Conservation (phyloP, 2,888 invertebrate species). For the Melinaea marsaeus region DNA sequence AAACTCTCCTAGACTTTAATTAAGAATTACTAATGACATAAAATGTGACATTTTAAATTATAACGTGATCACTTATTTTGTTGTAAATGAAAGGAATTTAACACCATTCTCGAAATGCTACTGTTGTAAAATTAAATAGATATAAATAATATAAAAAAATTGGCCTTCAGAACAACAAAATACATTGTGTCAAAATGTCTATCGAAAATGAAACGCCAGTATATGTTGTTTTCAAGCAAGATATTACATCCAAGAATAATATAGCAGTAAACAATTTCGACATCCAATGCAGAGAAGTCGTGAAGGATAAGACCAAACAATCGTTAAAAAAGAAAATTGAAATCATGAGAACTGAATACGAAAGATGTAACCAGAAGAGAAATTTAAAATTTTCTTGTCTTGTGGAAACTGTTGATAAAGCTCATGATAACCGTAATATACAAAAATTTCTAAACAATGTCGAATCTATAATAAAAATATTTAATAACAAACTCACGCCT, state of each 20-base stretch:
- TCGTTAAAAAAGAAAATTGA: conserved; percentile 28
- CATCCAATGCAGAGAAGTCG: conserved; percentile 16
- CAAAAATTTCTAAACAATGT: conserved; percentile 45
- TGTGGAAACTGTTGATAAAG: conserved; percentile 28
- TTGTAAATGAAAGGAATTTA: too few relatives aligned
- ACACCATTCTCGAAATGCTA: too few relatives aligned
- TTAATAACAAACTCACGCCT: conserved; percentile 34
- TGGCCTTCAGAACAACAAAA: too few relatives aligned
- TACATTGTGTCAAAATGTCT: conserved; percentile 1
- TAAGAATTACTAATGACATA: too few relatives aligned
- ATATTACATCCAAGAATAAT: conserved; percentile 7
- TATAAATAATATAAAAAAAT: too few relatives aligned
- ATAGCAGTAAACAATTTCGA: conserved; percentile 11
- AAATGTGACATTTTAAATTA: too few relatives aligned
- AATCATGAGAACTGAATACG: conserved; percentile 25
- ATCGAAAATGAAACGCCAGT: conserved; percentile 13
- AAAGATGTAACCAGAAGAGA: conserved; percentile 22
- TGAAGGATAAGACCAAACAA: conserved; percentile 24
- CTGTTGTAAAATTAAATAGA: too few relatives aligned
- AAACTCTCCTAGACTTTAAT: too few relatives aligned
- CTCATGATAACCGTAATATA: conserved; percentile 36
- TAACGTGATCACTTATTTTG: too few relatives aligned
- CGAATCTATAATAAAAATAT: conserved; percentile 38
- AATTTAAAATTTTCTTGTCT: conserved; percentile 27
- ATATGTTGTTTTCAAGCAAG: conserved; percentile 20